A percentile compares a stretch with the other conserved stretches of the same genome.
These are phyloP conservation scores for Megaustenia siamemsis DNA, from an alignment of 2,888 invertebrate species.

Conservation along the genomic window DNA sequence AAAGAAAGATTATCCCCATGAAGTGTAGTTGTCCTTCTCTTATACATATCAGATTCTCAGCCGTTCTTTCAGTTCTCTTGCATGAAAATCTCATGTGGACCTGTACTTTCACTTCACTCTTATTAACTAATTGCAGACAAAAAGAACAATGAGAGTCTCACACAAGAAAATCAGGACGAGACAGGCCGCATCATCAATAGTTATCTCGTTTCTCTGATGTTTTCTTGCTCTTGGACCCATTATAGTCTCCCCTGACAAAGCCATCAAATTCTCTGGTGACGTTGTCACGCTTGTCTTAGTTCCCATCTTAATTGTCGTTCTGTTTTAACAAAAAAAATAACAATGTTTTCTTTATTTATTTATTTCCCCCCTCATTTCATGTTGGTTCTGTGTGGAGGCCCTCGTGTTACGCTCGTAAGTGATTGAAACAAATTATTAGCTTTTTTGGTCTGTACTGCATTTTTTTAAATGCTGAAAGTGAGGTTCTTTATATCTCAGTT, in stretches of 20 bases:
- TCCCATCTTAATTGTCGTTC: slow-evolving; percentile 19
- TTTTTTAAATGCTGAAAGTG: not conserved
- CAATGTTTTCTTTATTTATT: not conserved
- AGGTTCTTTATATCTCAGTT: too few species aligned
- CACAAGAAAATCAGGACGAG: too few species aligned
- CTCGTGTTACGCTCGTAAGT: not conserved
- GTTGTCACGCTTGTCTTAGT: not conserved
- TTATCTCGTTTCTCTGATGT: not conserved
- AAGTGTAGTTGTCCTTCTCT: too few species aligned
- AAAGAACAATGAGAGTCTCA: too few species aligned
- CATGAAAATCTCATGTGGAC: too few species aligned
- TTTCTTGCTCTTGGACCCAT: not conserved
- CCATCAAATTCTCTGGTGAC: not conserved
- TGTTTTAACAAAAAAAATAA: slow-evolving; percentile 3
- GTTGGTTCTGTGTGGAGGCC: too few species aligned
- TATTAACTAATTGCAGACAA: too few species aligned
- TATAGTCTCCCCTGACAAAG: slow-evolving; percentile 27
- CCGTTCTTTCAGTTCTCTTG: too few species aligned
- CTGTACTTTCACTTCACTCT: too few species aligned
- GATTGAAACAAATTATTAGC: not conserved
- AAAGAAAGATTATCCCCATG: too few species aligned
- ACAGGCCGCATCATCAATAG: too few species aligned
- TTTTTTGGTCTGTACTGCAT: not conserved
- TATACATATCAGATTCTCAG: too few species aligned
- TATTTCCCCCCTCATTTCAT: not conserved